These are phyloP conservation scores for Noctua janthe DNA, from an alignment of 2,888 invertebrate species.

Conservation along the genomic window DNA sequence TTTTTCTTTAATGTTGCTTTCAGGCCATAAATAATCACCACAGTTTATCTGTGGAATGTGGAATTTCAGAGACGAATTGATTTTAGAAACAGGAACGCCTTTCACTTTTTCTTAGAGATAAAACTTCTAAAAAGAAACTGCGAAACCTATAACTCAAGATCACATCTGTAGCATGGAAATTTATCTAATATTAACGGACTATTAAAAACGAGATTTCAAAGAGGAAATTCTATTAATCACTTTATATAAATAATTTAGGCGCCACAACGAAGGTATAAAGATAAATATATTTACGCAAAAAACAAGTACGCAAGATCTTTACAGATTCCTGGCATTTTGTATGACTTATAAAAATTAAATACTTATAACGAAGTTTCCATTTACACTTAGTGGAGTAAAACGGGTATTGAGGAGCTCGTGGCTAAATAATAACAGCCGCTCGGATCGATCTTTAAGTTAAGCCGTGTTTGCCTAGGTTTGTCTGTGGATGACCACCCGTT, in stretches of 20 bases:
- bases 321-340: conserved; percentile 32
- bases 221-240: conserved; percentile 47
- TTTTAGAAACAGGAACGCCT: conserved; percentile 2
- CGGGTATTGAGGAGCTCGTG: neutral
- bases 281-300: conserved; percentile 45
- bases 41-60: neutral
- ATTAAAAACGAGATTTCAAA: conserved; percentile 55
- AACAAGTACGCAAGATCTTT: conserved; percentile 36
- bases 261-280: conserved; percentile 28
- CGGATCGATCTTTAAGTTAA: too few species aligned
- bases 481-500: too few species aligned
- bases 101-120: neutral
- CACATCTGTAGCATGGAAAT: conserved; percentile 10
- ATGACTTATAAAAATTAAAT: conserved; percentile 11
- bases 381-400: neutral
- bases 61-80: neutral
- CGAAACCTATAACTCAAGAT: conserved; percentile 32
- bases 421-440: too few species aligned
- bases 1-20: neutral
- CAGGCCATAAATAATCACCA: neutral
- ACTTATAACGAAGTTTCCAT: conserved; percentile 4
- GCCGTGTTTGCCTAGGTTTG: too few species aligned
- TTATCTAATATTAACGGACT: conserved; percentile 28
- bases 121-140: conserved; percentile 5
- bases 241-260: conserved; percentile 52